Percentiles rank a stretch among this genome's conserved stretches.
Evolutionary conservation across 2,888 invertebrate species (phyloP).

Genomic region (Rhamnusium bicolor): DNA sequence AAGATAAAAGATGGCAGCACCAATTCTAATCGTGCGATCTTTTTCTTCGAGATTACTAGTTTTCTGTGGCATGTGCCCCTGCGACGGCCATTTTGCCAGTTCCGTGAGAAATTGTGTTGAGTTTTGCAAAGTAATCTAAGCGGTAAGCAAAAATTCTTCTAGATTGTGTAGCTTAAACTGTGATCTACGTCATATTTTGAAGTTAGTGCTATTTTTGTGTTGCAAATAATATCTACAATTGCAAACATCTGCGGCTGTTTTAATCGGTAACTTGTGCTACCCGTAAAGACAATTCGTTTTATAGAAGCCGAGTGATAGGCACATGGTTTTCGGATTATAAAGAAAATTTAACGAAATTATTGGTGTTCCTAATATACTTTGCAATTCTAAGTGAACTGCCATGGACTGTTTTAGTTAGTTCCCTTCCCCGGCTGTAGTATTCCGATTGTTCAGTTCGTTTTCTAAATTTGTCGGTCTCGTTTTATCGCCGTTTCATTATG

Average conservation of each 20-base stretch:
- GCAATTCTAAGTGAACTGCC: slow-evolving; percentile 47
- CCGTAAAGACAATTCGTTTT: slow-evolving; percentile 65
- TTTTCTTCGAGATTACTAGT: slow-evolving; percentile 72
- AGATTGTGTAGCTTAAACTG: slow-evolving; percentile 58
- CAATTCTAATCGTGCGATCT: slow-evolving; percentile 60
- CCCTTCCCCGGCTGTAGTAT: slow-evolving; percentile 49
- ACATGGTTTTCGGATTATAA: slow-evolving; percentile 72
- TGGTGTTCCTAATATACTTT: slow-evolving; percentile 43
- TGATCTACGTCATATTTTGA: slow-evolving; percentile 53
- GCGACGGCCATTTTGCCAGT: slow-evolving; percentile 81
- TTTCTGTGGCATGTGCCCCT: slow-evolving; percentile 79
- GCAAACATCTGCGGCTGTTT: slow-evolving; percentile 62
- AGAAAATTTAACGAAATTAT: slow-evolving; percentile 42
- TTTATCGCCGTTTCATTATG: slow-evolving; percentile 41
- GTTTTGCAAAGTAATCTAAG: slow-evolving; percentile 75
- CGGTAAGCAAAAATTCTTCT: slow-evolving; percentile 72
- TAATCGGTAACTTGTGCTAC: slow-evolving; percentile 63
- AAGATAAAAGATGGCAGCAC: slow-evolving; percentile 59
- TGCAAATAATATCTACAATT: slow-evolving; percentile 50
- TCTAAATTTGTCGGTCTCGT: slow-evolving; percentile 58
- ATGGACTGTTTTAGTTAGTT: slow-evolving; percentile 47
- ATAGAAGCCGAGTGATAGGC: slow-evolving; percentile 70
- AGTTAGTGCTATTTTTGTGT: slow-evolving; percentile 57
- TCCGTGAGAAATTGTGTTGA: slow-evolving; percentile 78
- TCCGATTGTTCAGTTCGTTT: slow-evolving; percentile 51